These are phyloP conservation scores for Strigops habroptila DNA, from an alignment of 2,113 vertebrate species.

Conservation along the genomic window DNA sequence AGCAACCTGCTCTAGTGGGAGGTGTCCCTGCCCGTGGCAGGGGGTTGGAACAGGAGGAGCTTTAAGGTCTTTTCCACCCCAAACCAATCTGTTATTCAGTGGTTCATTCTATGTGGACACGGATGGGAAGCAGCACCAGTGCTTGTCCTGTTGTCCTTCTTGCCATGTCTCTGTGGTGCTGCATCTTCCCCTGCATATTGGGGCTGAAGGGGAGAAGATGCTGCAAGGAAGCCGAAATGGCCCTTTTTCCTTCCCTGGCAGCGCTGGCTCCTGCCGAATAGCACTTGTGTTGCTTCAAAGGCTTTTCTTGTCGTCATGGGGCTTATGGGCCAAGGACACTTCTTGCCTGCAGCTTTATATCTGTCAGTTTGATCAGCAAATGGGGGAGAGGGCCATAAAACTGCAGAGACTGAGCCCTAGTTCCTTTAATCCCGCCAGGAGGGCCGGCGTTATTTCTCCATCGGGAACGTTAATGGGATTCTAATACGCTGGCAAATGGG, in stretches of 20 bases:
- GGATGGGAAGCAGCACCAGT: too few species aligned
- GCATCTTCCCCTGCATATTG: too few species aligned
- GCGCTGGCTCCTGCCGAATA: not conserved
- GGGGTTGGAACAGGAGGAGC: too few species aligned
- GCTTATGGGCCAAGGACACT: conserved; percentile 74
- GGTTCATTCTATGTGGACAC: not conserved
- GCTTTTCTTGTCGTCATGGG: not conserved
- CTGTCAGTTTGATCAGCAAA: conserved; percentile 68
- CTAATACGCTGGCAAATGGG: conserved; percentile 80
- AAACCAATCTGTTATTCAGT: not conserved
- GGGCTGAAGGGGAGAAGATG: not conserved
- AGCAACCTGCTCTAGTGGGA: too few species aligned
- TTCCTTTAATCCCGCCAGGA: conserved; percentile 73
- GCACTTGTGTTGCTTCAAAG: not conserved
- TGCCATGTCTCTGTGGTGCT: not conserved
- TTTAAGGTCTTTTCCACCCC: not conserved
- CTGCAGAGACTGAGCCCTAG: conserved; percentile 43
- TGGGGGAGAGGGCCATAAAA: conserved; percentile 63
- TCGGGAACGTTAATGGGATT: conserved; percentile 78
- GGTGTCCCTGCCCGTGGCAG: too few species aligned
- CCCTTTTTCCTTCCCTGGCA: not conserved
- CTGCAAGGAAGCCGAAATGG: not conserved
- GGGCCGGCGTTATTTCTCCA: conserved; percentile 70
- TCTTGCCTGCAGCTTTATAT: conserved; percentile 69
- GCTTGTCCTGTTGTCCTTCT: not conserved